Percentiles rank a stretch among this genome's conserved stretches.
phyloP scores from a whole-genome alignment of 2,888 invertebrate genomes.

The Scaptomyza parva region DNA sequence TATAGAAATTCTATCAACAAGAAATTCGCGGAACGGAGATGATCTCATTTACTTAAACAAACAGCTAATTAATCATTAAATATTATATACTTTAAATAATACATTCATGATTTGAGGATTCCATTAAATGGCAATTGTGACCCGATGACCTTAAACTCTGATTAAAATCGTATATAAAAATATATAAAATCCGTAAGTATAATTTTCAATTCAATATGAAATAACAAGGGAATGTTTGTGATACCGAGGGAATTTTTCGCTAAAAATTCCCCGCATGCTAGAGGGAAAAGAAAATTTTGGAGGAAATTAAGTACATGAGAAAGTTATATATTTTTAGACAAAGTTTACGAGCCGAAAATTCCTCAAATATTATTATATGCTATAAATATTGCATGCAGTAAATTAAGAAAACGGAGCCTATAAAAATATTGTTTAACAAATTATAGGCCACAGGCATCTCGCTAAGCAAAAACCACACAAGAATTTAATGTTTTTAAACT shows the following conservation, averaged over 20 bases:
- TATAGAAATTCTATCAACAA: slow-evolving; percentile 12
- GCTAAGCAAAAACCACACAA: slow-evolving; percentile 24
- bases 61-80: slow-evolving; percentile 38
- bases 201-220: not conserved
- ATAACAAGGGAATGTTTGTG: not conserved
- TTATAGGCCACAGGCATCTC: slow-evolving; percentile 23
- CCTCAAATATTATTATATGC: too few species aligned
- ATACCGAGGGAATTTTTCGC: not conserved
- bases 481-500: slow-evolving; percentile 17
- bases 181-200: slow-evolving; percentile 14
- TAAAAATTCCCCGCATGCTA: not conserved
- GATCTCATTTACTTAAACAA: slow-evolving; percentile 44
- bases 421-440: slow-evolving; percentile 24
- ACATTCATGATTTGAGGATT: slow-evolving; percentile 17
- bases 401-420: slow-evolving; percentile 19
- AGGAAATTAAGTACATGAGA: not conserved
- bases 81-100: slow-evolving; percentile 13
- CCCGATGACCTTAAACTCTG: slow-evolving; percentile 29
- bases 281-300: not conserved
- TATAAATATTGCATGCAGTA: slow-evolving; percentile 3
- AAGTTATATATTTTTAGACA: slow-evolving; percentile 3
- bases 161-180: slow-evolving; percentile 19
- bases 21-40: slow-evolving; percentile 30
- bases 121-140: slow-evolving; percentile 26
- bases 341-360: slow-evolving; percentile 11